A percentile compares a stretch with the other conserved stretches of the same genome.
phyloP scores from a whole-genome alignment of 92 coral and sea anemone species.

The Scolanthus callimorphus region DNA sequence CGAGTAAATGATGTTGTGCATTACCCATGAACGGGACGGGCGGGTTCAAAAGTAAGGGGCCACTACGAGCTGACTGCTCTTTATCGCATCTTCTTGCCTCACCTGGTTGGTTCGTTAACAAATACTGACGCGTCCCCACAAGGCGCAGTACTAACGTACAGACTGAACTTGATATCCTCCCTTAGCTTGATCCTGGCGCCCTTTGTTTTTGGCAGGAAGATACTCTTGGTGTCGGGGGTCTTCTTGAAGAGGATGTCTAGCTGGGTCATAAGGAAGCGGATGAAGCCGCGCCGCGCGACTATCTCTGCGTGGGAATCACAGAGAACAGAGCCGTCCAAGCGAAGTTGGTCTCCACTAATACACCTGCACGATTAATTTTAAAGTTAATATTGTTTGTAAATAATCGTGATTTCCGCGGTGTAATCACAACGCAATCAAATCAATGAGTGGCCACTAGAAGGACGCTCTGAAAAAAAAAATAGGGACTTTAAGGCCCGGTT shows the following conservation, averaged over 20 bases:
- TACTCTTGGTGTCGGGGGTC: conserved; percentile 43
- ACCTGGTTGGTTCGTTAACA: conserved; percentile 52
- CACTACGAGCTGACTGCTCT: too few species aligned
- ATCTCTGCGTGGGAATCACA: conserved; percentile 92
- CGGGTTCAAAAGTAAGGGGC: too few species aligned
- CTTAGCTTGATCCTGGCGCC: conserved; percentile 59
- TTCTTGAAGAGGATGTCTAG: conserved; percentile 41
- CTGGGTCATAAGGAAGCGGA: conserved; percentile 62
- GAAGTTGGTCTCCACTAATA: conserved; percentile 79
- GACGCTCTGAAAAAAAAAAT: too few species aligned
- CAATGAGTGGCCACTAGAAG: too few species aligned
- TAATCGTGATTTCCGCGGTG: too few species aligned
- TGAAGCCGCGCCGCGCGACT: conserved; percentile 75
- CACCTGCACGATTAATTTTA: too few species aligned
- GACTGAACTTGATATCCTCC: conserved; percentile 59
- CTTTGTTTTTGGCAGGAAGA: conserved; percentile 54
- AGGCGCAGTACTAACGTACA: conserved; percentile 87
- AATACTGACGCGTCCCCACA: conserved; percentile 95
- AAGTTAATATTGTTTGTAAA: too few species aligned
- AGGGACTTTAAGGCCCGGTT: too few species aligned
- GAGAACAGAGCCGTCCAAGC: conserved; percentile 71
- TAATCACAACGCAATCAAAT: too few species aligned
- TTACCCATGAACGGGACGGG: too few species aligned
- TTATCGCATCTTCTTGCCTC: too few species aligned
- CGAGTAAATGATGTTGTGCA: too few species aligned